phyloP scores from a whole-genome alignment of 2,888 invertebrate genomes.

The Chrysodeixis includens region DNA sequence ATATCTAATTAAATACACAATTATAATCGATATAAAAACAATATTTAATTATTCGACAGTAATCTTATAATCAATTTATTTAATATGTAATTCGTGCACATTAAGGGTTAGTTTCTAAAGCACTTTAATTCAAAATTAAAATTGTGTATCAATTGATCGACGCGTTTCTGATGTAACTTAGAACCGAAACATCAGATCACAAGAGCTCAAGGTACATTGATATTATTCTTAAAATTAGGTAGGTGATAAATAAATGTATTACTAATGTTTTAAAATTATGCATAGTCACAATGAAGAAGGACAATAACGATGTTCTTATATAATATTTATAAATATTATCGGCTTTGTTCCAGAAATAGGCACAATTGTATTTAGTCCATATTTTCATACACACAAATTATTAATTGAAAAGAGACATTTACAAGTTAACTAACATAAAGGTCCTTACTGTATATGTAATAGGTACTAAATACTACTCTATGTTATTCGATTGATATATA shows the following conservation, averaged over 20 bases:
- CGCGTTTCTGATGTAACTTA: constrained; percentile 77
- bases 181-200: constrained; percentile 79
- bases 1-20: constrained; percentile 87
- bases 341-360: constrained; percentile 61
- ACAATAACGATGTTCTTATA: constrained; percentile 67
- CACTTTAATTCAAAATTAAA: constrained; percentile 72
- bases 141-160: constrained; percentile 84
- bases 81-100: constrained; percentile 58
- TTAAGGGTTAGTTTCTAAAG: constrained; percentile 62
- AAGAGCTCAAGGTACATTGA: constrained; percentile 68
- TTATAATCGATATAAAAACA: constrained; percentile 79
- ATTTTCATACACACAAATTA: constrained; percentile 63
- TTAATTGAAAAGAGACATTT: constrained; percentile 47
- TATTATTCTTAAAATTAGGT: constrained; percentile 70
- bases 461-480: constrained; percentile 43
- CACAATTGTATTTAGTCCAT: constrained; percentile 61
- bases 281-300: constrained; percentile 74
- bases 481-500: constrained; percentile 49
- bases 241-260: constrained; percentile 77
- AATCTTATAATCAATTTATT: constrained; percentile 48
- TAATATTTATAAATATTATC: constrained; percentile 66
- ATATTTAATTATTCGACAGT: constrained; percentile 58
- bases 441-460: constrained; percentile 45
- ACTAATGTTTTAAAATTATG: constrained; percentile 78
- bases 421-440: constrained; percentile 40